phyloP scores from a whole-genome alignment of 2,113 vertebrate genomes.

The Callaeas wilsoni region DNA sequence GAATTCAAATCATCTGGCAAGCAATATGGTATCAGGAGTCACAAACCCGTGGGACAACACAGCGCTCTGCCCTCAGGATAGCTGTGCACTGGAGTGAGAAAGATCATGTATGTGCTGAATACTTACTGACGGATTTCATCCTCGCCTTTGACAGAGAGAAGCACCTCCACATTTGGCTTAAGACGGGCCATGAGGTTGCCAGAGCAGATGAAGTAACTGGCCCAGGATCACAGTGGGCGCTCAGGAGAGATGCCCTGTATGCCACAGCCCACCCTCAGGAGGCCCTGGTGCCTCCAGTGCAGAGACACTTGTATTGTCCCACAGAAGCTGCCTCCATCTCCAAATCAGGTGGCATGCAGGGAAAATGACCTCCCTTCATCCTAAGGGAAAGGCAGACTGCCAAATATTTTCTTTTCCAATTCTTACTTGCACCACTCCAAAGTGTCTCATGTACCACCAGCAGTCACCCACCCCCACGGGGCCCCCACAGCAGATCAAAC shows the following conservation, averaged over 20 bases:
- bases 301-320: neutral
- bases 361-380: neutral
- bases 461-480: neutral
- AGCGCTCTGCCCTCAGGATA: neutral
- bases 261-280: neutral
- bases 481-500: neutral
- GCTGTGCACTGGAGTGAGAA: neutral
- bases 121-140: neutral
- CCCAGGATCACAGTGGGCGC: neutral
- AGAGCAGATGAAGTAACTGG: neutral
- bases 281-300: neutral
- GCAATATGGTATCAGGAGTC: neutral
- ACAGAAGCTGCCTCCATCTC: neutral
- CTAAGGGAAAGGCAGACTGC: neutral
- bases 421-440: neutral
- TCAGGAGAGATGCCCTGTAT: accelerated
- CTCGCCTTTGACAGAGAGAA: neutral
- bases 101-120: neutral
- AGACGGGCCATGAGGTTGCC: neutral
- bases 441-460: neutral
- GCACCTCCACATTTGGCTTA: neutral
- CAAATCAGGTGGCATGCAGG: neutral
- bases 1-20: neutral
- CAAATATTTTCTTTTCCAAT: neutral
- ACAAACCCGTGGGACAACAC: accelerated